A percentile compares a stretch with the other conserved stretches of the same genome.
phyloP scores from a whole-genome alignment of 2,113 vertebrate species.

The Puffinus mauretanicus region DNA sequence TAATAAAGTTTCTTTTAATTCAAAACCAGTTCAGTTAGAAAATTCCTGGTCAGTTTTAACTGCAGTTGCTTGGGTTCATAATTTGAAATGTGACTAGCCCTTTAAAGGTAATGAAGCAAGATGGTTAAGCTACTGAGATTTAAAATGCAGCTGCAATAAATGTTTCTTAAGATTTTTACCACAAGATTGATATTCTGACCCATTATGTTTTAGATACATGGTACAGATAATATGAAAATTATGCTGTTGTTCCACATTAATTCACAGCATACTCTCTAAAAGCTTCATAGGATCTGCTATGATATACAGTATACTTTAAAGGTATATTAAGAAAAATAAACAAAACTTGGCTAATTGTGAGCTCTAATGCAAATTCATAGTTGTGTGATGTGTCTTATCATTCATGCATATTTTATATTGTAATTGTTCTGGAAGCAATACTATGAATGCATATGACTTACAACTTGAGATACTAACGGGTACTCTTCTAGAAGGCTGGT shows the following conservation, averaged over 20 bases:
- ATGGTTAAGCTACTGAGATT: neutral
- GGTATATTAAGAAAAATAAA: neutral
- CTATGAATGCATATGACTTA: neutral
- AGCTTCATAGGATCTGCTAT: neutral
- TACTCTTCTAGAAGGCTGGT: neutral
- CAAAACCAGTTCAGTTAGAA: neutral
- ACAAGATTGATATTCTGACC: neutral
- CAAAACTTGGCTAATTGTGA: neutral
- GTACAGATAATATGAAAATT: neutral
- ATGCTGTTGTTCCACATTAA: neutral
- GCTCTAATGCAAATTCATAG: neutral
- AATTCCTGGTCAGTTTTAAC: neutral
- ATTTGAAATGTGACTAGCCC: neutral
- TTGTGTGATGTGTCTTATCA: neutral
- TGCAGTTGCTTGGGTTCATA: neutral
- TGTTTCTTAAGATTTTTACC: neutral
- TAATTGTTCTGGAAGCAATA: neutral
- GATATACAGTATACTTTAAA: neutral
- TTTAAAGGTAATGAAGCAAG: neutral
- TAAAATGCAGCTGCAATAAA: neutral
- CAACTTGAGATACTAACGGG: neutral
- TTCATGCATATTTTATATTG: neutral
- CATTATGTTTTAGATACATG: neutral
- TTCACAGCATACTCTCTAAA: neutral
- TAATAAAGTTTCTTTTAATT: neutral